Evolutionary conservation across 2,888 invertebrate genomes (phyloP), one percentile per base, ranked within the genome.

Genomic region (Agrotis segetum): DNA sequence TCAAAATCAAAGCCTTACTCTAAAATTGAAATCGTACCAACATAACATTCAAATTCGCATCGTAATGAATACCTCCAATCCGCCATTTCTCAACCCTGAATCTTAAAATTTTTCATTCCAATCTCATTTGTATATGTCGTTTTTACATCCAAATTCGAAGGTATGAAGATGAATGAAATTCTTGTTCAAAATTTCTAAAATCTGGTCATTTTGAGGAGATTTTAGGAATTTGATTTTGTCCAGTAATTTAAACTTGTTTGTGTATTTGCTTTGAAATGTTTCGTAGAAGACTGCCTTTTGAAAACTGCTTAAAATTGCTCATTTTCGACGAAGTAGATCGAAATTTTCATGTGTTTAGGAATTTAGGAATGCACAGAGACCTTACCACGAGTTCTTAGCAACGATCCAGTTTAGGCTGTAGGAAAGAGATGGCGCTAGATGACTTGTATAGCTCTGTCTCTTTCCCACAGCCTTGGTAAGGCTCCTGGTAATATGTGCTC

Each of bases 101-200:
- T 55, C 53, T 52, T 68, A 16, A 75, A 67, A 79, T 58, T 71
- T 71, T 80, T 80, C 58, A 67, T 44, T 17, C 46, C 29, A 67
- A 68, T 74, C 50, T 64, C 64, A 80, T 79, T 79, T 71, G 67
- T 80, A 67, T 67, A 80, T 47, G 76, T 75, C 80, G 47, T 58
- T 53, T 55, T 59, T 47, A 58, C 52, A 61, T 16, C 17, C 24
- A 24, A 47, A 40, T 50, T 64, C 19, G 13, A 56, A 58, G 62
- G 58, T 50, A 62, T 29, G 53, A 53, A 66, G 71, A 60, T 60
- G 29, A 60, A 73, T 60, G n/a, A 67, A 77, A 73, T 70, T 61
- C 46, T 50, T 61, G 67, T 71, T 71, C 40, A 52, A 75, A 71
- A 67, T 75, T 62, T 53, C 17, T 34, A 17, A 46, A 66, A 40